A percentile compares a stretch with the other conserved stretches of the same genome.
Conservation (phyloP, 2,113 vertebrate genomes). For the Sylvia atricapilla region DNA sequence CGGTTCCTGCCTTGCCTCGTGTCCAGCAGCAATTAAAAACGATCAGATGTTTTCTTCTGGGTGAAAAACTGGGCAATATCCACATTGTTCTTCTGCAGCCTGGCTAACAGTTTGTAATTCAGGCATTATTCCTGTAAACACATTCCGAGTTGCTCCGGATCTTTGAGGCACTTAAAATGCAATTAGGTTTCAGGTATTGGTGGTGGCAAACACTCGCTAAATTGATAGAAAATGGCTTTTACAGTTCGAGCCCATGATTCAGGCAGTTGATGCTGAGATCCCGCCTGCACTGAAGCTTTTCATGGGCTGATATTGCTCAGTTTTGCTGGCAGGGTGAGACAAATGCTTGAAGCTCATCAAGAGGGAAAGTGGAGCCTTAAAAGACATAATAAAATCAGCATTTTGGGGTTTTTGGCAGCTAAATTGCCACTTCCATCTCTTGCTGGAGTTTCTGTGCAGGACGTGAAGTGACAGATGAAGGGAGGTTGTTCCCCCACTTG, state of each 20-base stretch:
- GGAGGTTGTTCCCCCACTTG: not conserved
- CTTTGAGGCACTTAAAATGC: constrained; percentile 1
- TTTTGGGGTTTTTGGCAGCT: not conserved
- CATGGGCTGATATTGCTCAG: fast-evolving
- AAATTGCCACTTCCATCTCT: not conserved
- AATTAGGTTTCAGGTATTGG: not conserved
- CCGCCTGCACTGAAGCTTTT: not conserved
- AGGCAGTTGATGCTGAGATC: not conserved
- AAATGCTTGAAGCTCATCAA: not conserved
- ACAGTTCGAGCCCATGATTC: not conserved
- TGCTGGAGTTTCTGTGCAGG: not conserved
- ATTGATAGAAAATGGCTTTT: constrained; percentile 30
- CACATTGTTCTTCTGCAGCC: not conserved
- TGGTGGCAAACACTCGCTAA: not conserved
- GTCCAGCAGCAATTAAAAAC: not conserved
- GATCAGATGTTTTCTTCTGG: not conserved
- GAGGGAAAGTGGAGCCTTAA: not conserved
- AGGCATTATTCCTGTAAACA: not conserved
- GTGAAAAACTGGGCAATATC: not conserved
- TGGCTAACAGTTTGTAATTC: not conserved
- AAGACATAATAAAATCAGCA: not conserved
- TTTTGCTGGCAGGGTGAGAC: not conserved
- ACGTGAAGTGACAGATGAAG: not conserved
- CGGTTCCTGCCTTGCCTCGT: fast-evolving
- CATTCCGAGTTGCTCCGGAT: not conserved